A percentile compares a stretch with the other conserved stretches of the same genome.
Conservation (phyloP, 2,113 vertebrate genomes). For the Ardeotis arabs region DNA sequence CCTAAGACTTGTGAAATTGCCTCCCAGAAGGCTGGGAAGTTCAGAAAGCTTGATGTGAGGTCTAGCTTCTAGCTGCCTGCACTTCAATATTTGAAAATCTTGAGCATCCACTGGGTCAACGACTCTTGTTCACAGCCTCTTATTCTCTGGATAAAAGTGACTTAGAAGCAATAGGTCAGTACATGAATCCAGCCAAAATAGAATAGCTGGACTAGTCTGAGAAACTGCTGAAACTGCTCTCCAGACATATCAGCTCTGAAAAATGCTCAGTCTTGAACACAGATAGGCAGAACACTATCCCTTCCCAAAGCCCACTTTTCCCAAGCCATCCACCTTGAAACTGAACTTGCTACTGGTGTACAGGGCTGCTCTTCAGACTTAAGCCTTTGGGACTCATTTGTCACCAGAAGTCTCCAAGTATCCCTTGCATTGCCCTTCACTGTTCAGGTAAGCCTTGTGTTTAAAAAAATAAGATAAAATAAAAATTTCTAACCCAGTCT, state of each 20-base stretch:
- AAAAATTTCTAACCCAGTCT: not conserved
- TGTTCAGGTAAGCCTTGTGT: not conserved
- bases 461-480: not conserved
- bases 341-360: not conserved
- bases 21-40: not conserved
- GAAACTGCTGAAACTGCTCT: not conserved
- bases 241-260: not conserved
- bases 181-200: not conserved
- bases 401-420: not conserved
- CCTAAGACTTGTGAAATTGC: not conserved
- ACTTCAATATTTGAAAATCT: not conserved
- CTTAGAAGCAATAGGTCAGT: not conserved
- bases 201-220: not conserved
- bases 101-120: not conserved
- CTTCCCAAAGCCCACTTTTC: not conserved
- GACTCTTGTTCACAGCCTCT: not conserved
- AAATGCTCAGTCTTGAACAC: not conserved
- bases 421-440: not conserved
- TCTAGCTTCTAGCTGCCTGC: not conserved
- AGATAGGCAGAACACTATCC: not conserved
- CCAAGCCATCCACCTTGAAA: not conserved
- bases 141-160: not conserved
- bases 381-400: not conserved
- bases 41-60: not conserved
- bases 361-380: not conserved